These are phyloP conservation scores for Polyommatus icarus DNA, from an alignment of 2,888 invertebrate species.

Conservation along the genomic window DNA sequence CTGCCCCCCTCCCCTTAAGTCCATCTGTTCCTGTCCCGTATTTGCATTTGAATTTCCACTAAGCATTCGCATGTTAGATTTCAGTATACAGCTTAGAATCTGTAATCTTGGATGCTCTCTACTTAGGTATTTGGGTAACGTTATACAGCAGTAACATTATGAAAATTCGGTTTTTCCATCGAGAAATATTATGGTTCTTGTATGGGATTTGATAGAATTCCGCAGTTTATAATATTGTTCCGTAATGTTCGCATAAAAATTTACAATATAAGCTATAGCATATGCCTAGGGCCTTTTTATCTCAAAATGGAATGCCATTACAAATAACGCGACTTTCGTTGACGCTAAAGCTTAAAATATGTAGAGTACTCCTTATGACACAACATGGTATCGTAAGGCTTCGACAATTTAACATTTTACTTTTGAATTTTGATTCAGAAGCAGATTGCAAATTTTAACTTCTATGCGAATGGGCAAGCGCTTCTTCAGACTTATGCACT, in stretches of 20 bases:
- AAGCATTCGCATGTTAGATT: slow-evolving; percentile 20
- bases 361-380: background rate
- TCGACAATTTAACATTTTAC: background rate
- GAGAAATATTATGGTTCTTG: background rate
- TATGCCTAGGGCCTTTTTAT: background rate
- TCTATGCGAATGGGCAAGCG: background rate
- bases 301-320: background rate
- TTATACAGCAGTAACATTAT: background rate
- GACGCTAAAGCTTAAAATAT: background rate
- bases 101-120: slow-evolving; percentile 4
- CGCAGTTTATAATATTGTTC: too few relatives aligned
- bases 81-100: slow-evolving; percentile 13
- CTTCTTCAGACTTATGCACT: background rate
- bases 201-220: too few relatives aligned
- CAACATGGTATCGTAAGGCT: background rate
- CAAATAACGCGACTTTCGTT: background rate
- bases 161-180: background rate
- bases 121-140: background rate
- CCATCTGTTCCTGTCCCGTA: slow-evolving; percentile 48
- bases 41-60: slow-evolving; percentile 32
- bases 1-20: slow-evolving; percentile 44
- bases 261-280: background rate
- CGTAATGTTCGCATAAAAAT: background rate
- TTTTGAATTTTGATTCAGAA: background rate
- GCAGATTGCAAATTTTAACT: background rate